These are phyloP conservation scores for Peromyscus polionotus DNA, from an alignment of 2,113 vertebrate species.

Conservation along the genomic window DNA sequence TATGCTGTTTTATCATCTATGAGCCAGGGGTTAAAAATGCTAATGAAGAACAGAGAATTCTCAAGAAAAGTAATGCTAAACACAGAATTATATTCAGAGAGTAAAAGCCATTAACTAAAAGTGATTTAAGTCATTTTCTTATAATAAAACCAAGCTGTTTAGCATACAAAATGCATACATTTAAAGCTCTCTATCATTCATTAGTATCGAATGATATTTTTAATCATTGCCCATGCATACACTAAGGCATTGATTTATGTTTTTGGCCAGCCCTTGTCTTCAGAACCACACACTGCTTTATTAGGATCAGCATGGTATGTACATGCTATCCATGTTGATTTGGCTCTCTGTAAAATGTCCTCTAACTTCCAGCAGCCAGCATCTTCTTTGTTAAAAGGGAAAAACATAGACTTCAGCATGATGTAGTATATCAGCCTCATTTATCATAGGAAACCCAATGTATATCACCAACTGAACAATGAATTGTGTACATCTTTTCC, in stretches of 20 bases:
- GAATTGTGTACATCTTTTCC: background rate
- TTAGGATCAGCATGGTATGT: background rate
- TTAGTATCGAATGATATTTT: constrained; percentile 18
- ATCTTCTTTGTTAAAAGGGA: background rate
- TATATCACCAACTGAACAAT: background rate
- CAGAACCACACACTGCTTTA: background rate
- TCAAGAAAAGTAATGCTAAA: constrained; percentile 38
- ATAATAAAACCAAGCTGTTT: constrained; percentile 49
- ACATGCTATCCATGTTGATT: background rate
- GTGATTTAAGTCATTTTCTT: constrained; percentile 47
- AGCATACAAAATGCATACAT: background rate
- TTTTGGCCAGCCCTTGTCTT: background rate
- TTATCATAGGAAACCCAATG: background rate
- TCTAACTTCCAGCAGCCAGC: background rate
- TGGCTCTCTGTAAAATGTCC: constrained; percentile 6
- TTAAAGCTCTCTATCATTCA: constrained; percentile 48
- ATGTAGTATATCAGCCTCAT: background rate
- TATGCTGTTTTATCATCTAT: background rate
- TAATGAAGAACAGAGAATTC: constrained; percentile 2
- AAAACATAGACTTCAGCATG: background rate
- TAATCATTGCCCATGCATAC: background rate
- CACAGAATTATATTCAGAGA: constrained; percentile 47
- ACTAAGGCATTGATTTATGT: background rate
- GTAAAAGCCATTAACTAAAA: constrained; percentile 1
- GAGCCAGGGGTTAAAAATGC: constrained; percentile 39